Base-by-base conservation (phyloP, 2,113 vertebrate genomes). In the Azemiops feae region DNA sequence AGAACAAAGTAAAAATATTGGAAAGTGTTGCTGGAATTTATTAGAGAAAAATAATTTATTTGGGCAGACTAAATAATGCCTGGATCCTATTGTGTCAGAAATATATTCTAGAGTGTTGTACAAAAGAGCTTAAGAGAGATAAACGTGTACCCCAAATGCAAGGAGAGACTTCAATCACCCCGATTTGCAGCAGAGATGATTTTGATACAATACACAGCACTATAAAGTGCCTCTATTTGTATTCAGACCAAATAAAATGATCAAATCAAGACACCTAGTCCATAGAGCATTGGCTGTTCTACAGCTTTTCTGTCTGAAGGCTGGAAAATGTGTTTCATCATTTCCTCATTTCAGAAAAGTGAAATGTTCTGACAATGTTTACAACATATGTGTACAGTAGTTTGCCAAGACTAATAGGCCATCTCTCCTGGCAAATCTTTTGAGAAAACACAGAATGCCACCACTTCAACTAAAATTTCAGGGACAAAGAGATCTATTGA, bases 1-100 rank as follows among this genome's bases (percentile, higher is more conserved):
- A 94, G 95, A 96, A n/a, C 91, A 93, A 85, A 94, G 50, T 89
- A 96, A 93, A 96, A 94, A 96, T 94, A 91, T 95, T 94, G 93
- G 81, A 52, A 93, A 92, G 74, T 14, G 93, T 88, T 96, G 91
- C 94, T 92, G 90, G 90, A 92, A 91, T 95, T 95, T 95, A 94
- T 96, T 95, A 95, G 94, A 93, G 47, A 95, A 94, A 95, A 30
- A 91, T 93, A 55, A 87, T 95, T 90, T 93, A 91, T 94, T 97
- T 93, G 88, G 93, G 92, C 8, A 92, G 92, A 93, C 91, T 85
- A 92, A 94, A 91, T 92, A 94, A 92, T 55, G 52, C 88, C 30
- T 92, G 74, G 64, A 91, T 64, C 91, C 14, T 7, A 92, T 95
- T 9, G 0, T 87, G 89, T 0, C 86, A 58, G 69, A 57, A 93